phyloP scores from a whole-genome alignment of 2,113 vertebrate species.

The Neogobius melanostomus region DNA sequence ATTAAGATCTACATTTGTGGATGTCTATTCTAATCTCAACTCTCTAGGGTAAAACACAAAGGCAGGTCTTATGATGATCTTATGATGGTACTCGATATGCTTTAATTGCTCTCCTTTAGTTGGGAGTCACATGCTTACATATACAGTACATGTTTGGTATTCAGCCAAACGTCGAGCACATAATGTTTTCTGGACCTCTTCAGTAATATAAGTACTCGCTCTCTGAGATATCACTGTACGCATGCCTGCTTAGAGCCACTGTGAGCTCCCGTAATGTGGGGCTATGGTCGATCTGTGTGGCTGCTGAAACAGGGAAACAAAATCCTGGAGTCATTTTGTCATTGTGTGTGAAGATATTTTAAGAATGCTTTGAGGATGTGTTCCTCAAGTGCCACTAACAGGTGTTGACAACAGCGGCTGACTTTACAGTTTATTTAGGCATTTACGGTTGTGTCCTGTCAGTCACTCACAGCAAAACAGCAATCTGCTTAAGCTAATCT shows the following conservation, averaged over 20 bases:
- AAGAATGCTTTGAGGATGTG: constrained; percentile 13
- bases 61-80: background rate
- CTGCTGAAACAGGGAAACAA: constrained; percentile 41
- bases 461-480: constrained; percentile 21
- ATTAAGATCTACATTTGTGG: too few species aligned
- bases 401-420: constrained; percentile 18
- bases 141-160: background rate
- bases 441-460: constrained; percentile 29
- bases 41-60: background rate
- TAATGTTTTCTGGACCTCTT: constrained; percentile 33
- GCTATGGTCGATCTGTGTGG: constrained; percentile 32
- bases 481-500: background rate
- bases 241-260: constrained; percentile 18
- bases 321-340: constrained; percentile 37
- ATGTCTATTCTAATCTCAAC: background rate
- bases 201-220: constrained; percentile 45
- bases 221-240: constrained; percentile 42
- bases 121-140: background rate
- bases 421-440: constrained; percentile 21
- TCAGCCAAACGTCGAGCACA: background rate
- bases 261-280: constrained; percentile 40
- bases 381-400: constrained; percentile 16
- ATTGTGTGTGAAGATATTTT: constrained; percentile 41
- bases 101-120: background rate
- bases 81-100: background rate